These are phyloP conservation scores for Schizotus pectinicornis DNA, from an alignment of 2,888 invertebrate genomes.

Conservation along the genomic window DNA sequence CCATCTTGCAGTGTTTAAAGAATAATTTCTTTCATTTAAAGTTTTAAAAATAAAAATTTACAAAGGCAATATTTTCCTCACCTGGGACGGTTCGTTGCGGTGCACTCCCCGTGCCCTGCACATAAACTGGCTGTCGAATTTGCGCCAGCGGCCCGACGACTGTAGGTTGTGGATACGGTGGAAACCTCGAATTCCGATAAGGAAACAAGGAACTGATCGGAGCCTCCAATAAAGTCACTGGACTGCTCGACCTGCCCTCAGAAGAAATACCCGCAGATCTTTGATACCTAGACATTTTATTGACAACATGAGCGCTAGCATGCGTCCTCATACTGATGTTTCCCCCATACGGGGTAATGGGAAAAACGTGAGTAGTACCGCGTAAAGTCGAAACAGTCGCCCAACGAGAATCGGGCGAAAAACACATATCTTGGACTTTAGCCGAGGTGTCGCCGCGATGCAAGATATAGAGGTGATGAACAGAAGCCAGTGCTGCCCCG, in stretches of 20 bases:
- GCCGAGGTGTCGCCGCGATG: slow-evolving; percentile 96
- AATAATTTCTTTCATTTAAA: too few species aligned
- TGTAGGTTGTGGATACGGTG: slow-evolving; percentile 88
- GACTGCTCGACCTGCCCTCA: slow-evolving; percentile 75
- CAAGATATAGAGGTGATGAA: slow-evolving; percentile 93
- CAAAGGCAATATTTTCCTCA: neutral
- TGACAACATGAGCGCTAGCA: slow-evolving; percentile 91
- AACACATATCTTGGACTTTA: slow-evolving; percentile 90
- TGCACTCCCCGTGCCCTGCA: slow-evolving; percentile 60
- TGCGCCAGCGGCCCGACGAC: slow-evolving; percentile 84
- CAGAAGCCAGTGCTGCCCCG: slow-evolving; percentile 83
- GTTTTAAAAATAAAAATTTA: slow-evolving; percentile 2
- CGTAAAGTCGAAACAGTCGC: slow-evolving; percentile 93
- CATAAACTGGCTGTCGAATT: slow-evolving; percentile 72
- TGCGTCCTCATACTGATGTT: slow-evolving; percentile 91
- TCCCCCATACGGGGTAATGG: slow-evolving; percentile 96
- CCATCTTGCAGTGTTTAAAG: too few species aligned
- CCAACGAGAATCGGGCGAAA: slow-evolving; percentile 95
- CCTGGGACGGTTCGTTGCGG: slow-evolving; percentile 54
- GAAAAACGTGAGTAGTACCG: slow-evolving; percentile 98
- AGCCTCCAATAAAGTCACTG: slow-evolving; percentile 61
- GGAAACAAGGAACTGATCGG: slow-evolving; percentile 63
- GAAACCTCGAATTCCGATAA: slow-evolving; percentile 87
- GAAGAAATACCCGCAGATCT: slow-evolving; percentile 89
- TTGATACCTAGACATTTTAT: slow-evolving; percentile 91